A percentile compares a stretch with the other conserved stretches of the same genome.
Conservation (phyloP, 2,888 invertebrate species). For the Euproctis similis region DNA sequence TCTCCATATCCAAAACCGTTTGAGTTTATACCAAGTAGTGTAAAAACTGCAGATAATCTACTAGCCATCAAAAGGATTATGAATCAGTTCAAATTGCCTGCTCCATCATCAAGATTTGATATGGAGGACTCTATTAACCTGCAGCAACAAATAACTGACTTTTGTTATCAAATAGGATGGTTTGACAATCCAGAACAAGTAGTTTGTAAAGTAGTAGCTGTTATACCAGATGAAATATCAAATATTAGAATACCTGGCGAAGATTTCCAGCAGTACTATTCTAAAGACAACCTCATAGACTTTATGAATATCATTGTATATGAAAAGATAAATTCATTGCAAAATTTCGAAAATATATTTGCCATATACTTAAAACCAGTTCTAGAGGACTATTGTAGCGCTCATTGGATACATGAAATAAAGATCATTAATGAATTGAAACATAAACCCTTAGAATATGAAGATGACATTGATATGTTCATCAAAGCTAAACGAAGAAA, state of each 20-base stretch:
- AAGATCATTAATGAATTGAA: slow-evolving; percentile 44
- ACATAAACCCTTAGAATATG: slow-evolving; percentile 49
- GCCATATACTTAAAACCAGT: slow-evolving; percentile 76
- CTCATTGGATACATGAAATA: slow-evolving; percentile 77
- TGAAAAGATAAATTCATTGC: slow-evolving; percentile 69
- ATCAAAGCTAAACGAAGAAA: slow-evolving; percentile 61
- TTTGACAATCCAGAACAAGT: slow-evolving; percentile 62
- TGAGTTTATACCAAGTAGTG: slow-evolving; percentile 80
- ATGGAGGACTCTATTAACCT: slow-evolving; percentile 53
- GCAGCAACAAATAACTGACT: slow-evolving; percentile 62
- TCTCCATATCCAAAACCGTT: slow-evolving; percentile 78
- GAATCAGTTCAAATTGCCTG: slow-evolving; percentile 72
- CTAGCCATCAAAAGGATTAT: slow-evolving; percentile 68
- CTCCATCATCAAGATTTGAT: slow-evolving; percentile 57
- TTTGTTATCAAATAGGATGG: slow-evolving; percentile 68
- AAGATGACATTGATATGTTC: slow-evolving; percentile 52
- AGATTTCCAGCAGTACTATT: slow-evolving; percentile 51
- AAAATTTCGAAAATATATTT: slow-evolving; percentile 58
- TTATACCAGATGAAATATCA: slow-evolving; percentile 52
- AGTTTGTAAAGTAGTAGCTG: slow-evolving; percentile 66
- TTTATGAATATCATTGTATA: slow-evolving; percentile 71
- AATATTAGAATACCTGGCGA: slow-evolving; percentile 46
- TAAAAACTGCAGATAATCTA: slow-evolving; percentile 70
- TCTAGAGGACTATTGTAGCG: slow-evolving; percentile 67
- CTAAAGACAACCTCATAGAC: slow-evolving; percentile 68